Percentiles rank a stretch among this genome's conserved stretches.
Conservation (phyloP, 2,113 vertebrate genomes). For the Sitta europaea region DNA sequence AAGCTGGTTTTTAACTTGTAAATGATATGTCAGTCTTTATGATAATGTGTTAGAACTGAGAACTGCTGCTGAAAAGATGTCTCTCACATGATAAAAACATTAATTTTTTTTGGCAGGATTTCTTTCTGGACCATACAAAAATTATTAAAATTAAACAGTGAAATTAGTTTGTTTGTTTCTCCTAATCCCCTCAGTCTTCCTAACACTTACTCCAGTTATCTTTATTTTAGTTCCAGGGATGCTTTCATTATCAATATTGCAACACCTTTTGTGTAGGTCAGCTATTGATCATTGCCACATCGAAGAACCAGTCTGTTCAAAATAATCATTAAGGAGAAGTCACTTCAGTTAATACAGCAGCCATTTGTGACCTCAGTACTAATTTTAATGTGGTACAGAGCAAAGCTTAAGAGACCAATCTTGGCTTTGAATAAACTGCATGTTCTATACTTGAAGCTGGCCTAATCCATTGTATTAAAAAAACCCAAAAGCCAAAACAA, state of each 20-base stretch:
- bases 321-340: not conserved
- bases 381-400: not conserved
- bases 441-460: not conserved
- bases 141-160: not conserved
- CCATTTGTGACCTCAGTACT: not conserved
- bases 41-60: not conserved
- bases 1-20: not conserved
- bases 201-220: not conserved
- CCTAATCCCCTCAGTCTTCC: not conserved
- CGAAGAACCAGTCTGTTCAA: not conserved
- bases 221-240: not conserved
- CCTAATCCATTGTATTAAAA: not conserved
- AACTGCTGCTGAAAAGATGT: not conserved
- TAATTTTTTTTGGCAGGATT: not conserved
- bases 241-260: not conserved
- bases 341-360: not conserved
- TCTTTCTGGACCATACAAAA: not conserved
- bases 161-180: not conserved
- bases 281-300: not conserved
- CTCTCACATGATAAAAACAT: not conserved
- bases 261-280: not conserved
- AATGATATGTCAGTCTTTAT: not conserved
- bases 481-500: not conserved
- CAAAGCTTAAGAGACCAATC: not conserved
- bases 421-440: not conserved